Base-by-base conservation (phyloP, 1,140 invertebrate genomes). In the Ptiloglossa arizonensis region DNA sequence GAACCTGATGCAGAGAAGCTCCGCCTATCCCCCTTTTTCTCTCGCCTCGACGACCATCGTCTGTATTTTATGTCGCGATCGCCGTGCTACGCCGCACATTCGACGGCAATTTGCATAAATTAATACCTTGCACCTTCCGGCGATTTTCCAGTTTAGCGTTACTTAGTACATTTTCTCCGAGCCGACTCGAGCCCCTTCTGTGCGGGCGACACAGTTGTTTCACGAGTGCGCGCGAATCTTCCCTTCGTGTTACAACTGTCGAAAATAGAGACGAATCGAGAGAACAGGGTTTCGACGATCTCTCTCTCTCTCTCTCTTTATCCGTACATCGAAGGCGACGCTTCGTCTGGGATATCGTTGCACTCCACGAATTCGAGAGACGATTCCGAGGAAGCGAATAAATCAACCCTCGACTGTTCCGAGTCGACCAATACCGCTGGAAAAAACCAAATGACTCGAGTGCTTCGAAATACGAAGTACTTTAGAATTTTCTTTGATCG, bases 71-170 rank as follows among this genome's bases (percentile, higher is more conserved):
- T 22, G 15, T 2, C 22, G 22, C 17, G 24, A 2, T 38, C 64
- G 50, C 48, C 8, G 0, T 5, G 2, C 5, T n/a, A n/a, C n/a
- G n/a, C 27, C 32, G 5, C 24, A 27, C 15, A 5, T 48, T 59
- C 22, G 44, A 13, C 29, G 4, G 22, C n/a, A 85, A 85, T 79
- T 85, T 81, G 27, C 70, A 64, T 13, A 32, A 85, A 79, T 82
- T 85, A 86, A 79, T 76, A 68, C 56, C 46, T 82, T 3, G 17
- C 17, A 38, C 56, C 19, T 32, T 24, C 56, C 24, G 32, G 24
- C 11, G 50, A 56, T 63, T 85, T 85, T 68, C 38, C 54, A 81
- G 32, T 11, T 85, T 85, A 85, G 44, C 59, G 35, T 29, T 71
- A n/a, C 27, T 81, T 81, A 79, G 27, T 79, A 68, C 44, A 67